These are phyloP conservation scores for Mesorhabditis spiculigera DNA, from an alignment of 2,888 invertebrate species.

Conservation along the genomic window DNA sequence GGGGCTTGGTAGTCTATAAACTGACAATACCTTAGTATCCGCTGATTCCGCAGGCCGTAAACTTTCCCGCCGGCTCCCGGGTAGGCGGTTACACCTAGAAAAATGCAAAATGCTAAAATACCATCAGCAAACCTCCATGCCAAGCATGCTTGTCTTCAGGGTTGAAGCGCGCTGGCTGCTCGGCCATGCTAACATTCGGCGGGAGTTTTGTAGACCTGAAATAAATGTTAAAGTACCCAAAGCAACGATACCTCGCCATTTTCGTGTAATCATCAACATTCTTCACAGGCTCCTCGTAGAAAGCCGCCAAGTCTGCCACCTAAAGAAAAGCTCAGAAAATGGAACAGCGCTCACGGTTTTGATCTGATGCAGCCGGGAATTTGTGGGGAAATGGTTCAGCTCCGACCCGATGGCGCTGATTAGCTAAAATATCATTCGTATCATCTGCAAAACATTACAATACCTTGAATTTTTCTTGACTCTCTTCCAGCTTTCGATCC, in stretches of 20 bases:
- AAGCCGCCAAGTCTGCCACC: conserved; percentile 40
- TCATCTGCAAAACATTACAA: neutral
- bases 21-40: conserved; percentile 24
- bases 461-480: conserved; percentile 16
- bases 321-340: neutral
- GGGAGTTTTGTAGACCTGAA: conserved; percentile 33
- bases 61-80: conserved; percentile 53
- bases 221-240: neutral
- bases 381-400: conserved; percentile 38
- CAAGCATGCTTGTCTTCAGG: conserved; percentile 50
- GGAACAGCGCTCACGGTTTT: conserved; percentile 17
- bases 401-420: conserved; percentile 18
- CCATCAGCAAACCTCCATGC: conserved; percentile 41
- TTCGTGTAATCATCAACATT: conserved; percentile 45
- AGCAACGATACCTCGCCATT: conserved; percentile 13
- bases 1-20: too few relatives aligned
- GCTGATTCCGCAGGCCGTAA: conserved; percentile 46
- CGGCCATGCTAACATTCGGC: conserved; percentile 44
- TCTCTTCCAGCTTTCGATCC: conserved; percentile 13
- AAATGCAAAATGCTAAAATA: neutral
- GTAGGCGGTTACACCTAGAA: conserved; percentile 51
- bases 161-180: conserved; percentile 51
- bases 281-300: conserved; percentile 46
- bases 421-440: conserved; percentile 11
- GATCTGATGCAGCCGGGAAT: conserved; percentile 42